Conservation (phyloP, 2,113 vertebrate genomes). For the Paramormyrops kingsleyae region DNA sequence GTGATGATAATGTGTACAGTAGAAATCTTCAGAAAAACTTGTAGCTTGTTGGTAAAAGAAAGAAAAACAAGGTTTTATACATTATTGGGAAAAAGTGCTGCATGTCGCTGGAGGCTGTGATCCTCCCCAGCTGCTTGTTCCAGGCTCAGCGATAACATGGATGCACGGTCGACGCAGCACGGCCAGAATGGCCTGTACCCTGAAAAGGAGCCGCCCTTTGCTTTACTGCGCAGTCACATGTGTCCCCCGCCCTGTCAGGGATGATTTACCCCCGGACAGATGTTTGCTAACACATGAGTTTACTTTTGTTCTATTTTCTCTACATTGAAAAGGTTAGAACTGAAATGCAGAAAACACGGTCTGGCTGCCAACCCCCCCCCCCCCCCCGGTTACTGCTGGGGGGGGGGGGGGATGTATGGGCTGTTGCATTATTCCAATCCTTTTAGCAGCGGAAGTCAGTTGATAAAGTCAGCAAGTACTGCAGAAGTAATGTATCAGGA, state of each 20-base stretch:
- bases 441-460: conserved; percentile 13
- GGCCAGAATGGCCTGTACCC: conserved; percentile 36
- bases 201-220: conserved; percentile 48
- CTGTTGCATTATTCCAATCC: neutral
- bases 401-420: neutral
- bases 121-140: conserved; percentile 20
- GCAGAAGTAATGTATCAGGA: conserved; percentile 8
- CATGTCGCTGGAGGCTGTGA: neutral
- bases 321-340: conserved; percentile 53
- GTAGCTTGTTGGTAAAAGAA: neutral
- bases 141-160: conserved; percentile 31
- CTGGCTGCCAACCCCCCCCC: neutral
- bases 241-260: conserved; percentile 47
- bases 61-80: neutral
- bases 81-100: neutral
- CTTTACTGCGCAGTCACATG: conserved; percentile 40
- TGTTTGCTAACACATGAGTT: conserved; percentile 47
- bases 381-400: neutral
- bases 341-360: conserved; percentile 30
- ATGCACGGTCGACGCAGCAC: conserved; percentile 34
- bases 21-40: neutral
- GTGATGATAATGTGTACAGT: neutral
- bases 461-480: conserved; percentile 24
- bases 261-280: conserved; percentile 60
- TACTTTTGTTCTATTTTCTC: conserved; percentile 51